Evolutionary conservation across 2,888 invertebrate genomes (phyloP), one percentile per base, ranked within the genome.

Genomic region (Heliconius sara): DNA sequence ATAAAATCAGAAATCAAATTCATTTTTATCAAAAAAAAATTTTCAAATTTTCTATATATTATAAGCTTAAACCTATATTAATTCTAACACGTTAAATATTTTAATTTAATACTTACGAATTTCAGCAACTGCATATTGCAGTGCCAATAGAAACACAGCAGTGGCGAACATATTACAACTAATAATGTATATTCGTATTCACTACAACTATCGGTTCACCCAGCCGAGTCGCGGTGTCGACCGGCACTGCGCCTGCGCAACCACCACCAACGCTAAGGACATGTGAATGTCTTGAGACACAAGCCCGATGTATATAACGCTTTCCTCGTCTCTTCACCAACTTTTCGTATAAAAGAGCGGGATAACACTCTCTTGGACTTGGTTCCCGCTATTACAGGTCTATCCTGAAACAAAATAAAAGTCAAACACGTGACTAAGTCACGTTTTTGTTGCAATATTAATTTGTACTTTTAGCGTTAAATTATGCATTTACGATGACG

Each of bases 61-160:
- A 34, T 47, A 16, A 47, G 1, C 6, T 47, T 47, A 52, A 52
- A 52, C 47, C 19, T 52, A 52, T 19, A 52, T 2, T 52, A 52
- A 19, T 52, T 52, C 47, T 57, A n/a, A 57, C 57, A n/a, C 27
- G 27, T 0, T n/a, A 57, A 73, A 75, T 34, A 70, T 68, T 12
- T 7, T n/a, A 80, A 60, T 25, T 70, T 7, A 22, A 6, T 60
- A 92, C 95, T 94, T 89, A 95, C 95, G 95, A 86, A 95, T 91
- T 86, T 95, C 94, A 79, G 94, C 93, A 74, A 91, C 88, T 81
- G 88, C 92, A 81, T 89, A 90, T 83, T 91, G 92, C 88, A 95
- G 88, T 85, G 89, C 89, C 65, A 91, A 84, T 84, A 95, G 87
- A 72, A 94, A 84, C 84, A 90, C 87, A 77, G 89, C 87, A 66